Percentiles rank a stretch among this genome's conserved stretches.
These are phyloP conservation scores for Chlorops oryzae DNA, from an alignment of 1,140 invertebrate species.

Conservation along the genomic window DNA sequence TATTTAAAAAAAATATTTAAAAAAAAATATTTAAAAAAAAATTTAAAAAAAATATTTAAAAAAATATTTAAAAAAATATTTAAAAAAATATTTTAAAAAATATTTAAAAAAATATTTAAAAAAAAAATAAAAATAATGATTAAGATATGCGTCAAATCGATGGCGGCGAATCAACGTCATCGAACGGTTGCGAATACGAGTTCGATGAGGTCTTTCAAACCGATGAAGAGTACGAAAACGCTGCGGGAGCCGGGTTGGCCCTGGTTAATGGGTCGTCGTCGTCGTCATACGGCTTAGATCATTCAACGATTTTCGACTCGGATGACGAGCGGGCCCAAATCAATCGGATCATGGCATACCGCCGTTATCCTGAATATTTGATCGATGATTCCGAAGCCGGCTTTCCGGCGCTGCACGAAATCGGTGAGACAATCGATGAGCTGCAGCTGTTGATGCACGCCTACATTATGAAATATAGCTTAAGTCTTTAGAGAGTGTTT, in stretches of 20 bases:
- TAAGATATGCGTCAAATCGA: conserved; percentile 43
- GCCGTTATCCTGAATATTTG: conserved; percentile 37
- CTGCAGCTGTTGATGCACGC: conserved; percentile 45
- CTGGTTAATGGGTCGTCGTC: no score
- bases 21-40: conserved; percentile 7
- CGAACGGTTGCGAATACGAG: neutral
- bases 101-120: conserved; percentile 4
- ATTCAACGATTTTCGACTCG: conserved; percentile 2
- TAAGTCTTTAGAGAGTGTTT: conserved; percentile 31
- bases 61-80: neutral
- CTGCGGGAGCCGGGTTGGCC: conserved; percentile 13
- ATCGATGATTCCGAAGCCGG: conserved; percentile 42
- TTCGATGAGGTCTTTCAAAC: conserved; percentile 33
- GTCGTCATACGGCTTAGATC: conserved; percentile 4
- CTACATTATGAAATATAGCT: conserved; percentile 46
- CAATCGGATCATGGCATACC: conserved; percentile 39
- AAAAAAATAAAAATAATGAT: conserved; percentile 12
- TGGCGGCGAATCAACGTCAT: conserved; percentile 31
- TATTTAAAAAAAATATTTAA: conserved; percentile 1
- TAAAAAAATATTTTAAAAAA: neutral
- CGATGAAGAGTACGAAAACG: conserved; percentile 35
- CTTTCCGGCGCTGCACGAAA: conserved; percentile 43
- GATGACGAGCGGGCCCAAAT: conserved; percentile 29
- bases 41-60: neutral
- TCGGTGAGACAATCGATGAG: conserved; percentile 48